Evolutionary conservation across 2,113 vertebrate species (phyloP).

Genomic region (Nesoenas mayeri): DNA sequence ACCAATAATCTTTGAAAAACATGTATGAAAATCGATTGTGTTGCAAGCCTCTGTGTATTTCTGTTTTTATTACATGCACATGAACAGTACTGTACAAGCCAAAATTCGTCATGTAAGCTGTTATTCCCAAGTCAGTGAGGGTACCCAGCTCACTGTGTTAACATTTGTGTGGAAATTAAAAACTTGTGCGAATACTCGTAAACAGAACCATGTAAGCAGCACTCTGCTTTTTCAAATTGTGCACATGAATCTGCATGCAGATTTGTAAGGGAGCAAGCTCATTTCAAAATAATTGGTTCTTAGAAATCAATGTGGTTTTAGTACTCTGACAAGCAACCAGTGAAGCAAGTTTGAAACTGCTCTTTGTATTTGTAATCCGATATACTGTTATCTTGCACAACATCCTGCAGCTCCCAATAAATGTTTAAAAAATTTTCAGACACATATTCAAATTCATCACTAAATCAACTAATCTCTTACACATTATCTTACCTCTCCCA

Average conservation of each 20-base stretch:
- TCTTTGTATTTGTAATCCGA: not conserved
- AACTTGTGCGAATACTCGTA: not conserved
- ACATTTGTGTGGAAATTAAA: not conserved
- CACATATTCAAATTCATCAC: not conserved
- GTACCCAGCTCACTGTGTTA: not conserved
- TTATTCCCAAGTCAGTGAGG: not conserved
- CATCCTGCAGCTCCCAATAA: not conserved
- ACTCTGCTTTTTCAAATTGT: not conserved
- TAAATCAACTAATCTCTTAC: not conserved
- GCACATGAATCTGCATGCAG: not conserved
- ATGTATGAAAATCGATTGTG: not conserved
- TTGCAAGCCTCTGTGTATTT: not conserved
- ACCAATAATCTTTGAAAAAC: not conserved
- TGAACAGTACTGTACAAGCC: not conserved
- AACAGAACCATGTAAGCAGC: not conserved
- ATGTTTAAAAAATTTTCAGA: not conserved
- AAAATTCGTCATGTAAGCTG: not conserved
- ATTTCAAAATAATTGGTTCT: not conserved
- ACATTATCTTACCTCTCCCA: constrained; percentile 82
- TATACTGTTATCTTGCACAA: not conserved
- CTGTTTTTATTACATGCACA: not conserved
- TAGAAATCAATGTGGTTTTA: not conserved
- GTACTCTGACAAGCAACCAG: not conserved
- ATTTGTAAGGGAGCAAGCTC: not conserved
- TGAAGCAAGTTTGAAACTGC: not conserved